phyloP scores from a whole-genome alignment of 92 coral and sea anemone genomes.

The Zoanthus solanderi region DNA sequence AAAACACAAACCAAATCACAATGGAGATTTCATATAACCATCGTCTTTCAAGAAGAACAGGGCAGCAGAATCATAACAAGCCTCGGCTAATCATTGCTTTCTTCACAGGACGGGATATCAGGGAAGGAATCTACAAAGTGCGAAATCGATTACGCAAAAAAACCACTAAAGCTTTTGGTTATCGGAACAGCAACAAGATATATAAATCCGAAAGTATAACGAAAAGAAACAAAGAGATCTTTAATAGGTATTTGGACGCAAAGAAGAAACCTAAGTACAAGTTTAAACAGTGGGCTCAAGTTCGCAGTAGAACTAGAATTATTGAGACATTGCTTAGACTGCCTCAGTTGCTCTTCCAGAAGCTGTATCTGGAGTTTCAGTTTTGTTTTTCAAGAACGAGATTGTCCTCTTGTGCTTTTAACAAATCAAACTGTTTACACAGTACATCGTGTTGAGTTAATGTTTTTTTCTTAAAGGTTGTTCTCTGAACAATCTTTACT shows the following conservation, averaged over 20 bases:
- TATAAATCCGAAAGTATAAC: not conserved
- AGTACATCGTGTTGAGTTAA: not conserved
- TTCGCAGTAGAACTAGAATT: not conserved
- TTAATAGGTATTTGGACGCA: not conserved
- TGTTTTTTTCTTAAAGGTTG: not conserved
- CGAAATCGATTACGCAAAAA: conserved; percentile 14
- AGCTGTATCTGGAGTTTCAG: conserved; percentile 3
- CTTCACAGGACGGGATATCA: not conserved
- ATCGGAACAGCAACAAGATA: conserved; percentile 9
- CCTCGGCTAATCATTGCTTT: not conserved
- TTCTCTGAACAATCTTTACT: not conserved
- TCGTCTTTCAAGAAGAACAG: conserved; percentile 5
- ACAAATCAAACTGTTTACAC: not conserved
- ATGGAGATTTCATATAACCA: conserved; percentile 6
- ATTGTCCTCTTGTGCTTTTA: not conserved
- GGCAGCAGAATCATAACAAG: conserved; percentile 1
- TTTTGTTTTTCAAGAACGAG: not conserved
- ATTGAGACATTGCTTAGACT: not conserved
- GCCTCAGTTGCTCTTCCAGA: not conserved
- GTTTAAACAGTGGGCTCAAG: not conserved
- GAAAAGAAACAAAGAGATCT: conserved; percentile 4
- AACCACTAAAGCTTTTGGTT: not conserved
- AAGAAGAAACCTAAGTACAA: conserved; percentile 8
- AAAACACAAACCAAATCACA: conserved; percentile 2
- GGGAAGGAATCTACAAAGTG: conserved; percentile 10